Evolutionary conservation across 2,888 invertebrate genomes (phyloP).

Genomic region (Microplitis manilae): DNA sequence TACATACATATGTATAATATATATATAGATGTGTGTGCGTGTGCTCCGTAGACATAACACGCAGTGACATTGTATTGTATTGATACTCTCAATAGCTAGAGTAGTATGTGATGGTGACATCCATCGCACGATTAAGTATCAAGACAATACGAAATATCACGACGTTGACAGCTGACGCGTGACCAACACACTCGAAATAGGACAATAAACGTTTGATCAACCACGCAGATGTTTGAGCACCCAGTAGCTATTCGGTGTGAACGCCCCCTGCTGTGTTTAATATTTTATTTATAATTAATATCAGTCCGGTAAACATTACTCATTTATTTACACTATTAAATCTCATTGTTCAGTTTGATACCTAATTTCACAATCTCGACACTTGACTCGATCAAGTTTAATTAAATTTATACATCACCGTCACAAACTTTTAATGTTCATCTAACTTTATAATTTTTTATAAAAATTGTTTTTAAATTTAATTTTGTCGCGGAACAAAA

Average conservation of each 20-base stretch:
- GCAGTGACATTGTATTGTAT: neutral
- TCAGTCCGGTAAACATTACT: neutral
- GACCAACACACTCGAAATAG: conserved; percentile 43
- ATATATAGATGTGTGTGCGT: neutral
- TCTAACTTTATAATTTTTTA: no score
- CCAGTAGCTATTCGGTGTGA: conserved; percentile 27
- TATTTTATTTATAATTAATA: conserved; percentile 25
- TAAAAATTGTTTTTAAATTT: neutral
- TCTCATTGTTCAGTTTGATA: neutral
- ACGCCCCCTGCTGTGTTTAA: conserved; percentile 21
- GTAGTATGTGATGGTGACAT: conserved; percentile 11
- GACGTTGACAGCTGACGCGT: conserved; percentile 55
- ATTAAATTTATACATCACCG: neutral
- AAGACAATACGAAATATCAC: conserved; percentile 44
- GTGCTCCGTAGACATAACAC: no score
- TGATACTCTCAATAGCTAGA: conserved; percentile 4
- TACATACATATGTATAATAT: neutral
- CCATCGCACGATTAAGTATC: conserved; percentile 1
- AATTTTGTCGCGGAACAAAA: neutral
- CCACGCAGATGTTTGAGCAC: conserved; percentile 41
- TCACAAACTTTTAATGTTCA: neutral
- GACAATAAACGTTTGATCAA: conserved; percentile 35
- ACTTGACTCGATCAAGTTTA: neutral
- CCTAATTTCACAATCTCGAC: no score
- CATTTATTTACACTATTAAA: neutral